phyloP scores from a whole-genome alignment of 2,888 invertebrate genomes.

The Chrysopilus asiliformis region DNA sequence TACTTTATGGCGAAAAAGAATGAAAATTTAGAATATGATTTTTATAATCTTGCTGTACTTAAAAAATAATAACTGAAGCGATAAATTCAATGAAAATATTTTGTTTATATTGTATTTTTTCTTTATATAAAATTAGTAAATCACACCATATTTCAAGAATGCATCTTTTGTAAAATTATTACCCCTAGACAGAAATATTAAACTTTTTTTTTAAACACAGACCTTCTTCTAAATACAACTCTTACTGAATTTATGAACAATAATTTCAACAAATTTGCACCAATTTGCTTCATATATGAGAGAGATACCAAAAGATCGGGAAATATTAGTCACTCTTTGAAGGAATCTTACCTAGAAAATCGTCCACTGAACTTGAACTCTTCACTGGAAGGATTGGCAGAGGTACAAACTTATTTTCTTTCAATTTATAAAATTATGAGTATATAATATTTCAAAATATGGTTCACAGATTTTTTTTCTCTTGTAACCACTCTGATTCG shows the following conservation, averaged over 20 bases:
- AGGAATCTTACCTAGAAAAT: conserved; percentile 24
- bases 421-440: neutral
- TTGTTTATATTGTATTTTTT: too few species aligned
- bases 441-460: neutral
- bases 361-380: conserved; percentile 29
- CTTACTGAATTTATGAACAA: conserved; percentile 38
- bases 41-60: too few species aligned
- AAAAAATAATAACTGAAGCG: too few species aligned
- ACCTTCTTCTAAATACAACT: conserved; percentile 40
- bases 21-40: too few species aligned
- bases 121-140: too few species aligned
- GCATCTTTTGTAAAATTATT: too few species aligned
- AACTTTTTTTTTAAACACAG: too few species aligned
- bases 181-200: too few species aligned
- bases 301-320: conserved; percentile 37
- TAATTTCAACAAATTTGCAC: conserved; percentile 43
- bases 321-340: conserved; percentile 36
- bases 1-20: too few species aligned
- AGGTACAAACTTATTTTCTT: too few species aligned
- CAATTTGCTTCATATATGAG: conserved; percentile 44
- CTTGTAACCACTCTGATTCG: neutral
- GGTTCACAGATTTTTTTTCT: neutral
- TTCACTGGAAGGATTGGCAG: conserved; percentile 26
- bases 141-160: too few species aligned
- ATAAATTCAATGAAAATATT: too few species aligned